Percentiles rank a stretch among this genome's conserved stretches.
These are phyloP conservation scores for Gila orcuttii DNA, from an alignment of 2,113 vertebrate genomes.

Conservation along the genomic window DNA sequence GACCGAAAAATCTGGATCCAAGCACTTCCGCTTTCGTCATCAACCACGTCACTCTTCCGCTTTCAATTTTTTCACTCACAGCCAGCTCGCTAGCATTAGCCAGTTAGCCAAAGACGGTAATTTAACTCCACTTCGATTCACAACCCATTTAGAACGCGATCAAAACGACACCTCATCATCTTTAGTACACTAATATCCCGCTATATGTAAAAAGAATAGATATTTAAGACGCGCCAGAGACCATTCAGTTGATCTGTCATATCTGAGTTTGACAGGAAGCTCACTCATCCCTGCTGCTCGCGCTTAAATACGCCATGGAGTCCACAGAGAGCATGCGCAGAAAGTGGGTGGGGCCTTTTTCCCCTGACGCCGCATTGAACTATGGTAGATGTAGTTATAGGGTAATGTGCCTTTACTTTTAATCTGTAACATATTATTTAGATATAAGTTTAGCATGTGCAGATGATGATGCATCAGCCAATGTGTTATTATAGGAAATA, in stretches of 20 bases:
- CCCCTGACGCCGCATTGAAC: background rate
- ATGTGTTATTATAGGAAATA: too few species aligned
- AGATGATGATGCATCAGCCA: too few species aligned
- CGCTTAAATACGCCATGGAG: slow-evolving; percentile 61
- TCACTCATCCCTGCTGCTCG: slow-evolving; percentile 40
- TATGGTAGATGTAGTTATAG: background rate
- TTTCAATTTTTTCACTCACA: slow-evolving; percentile 24
- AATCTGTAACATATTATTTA: too few species aligned
- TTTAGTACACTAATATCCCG: background rate
- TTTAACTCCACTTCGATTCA: background rate
- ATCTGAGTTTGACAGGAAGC: slow-evolving; percentile 19
- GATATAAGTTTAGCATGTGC: too few species aligned
- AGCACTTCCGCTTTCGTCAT: slow-evolving; percentile 52
- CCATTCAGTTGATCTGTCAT: background rate
- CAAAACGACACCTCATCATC: background rate
- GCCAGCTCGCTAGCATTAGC: slow-evolving; percentile 38
- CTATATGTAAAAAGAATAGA: background rate
- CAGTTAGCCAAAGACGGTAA: slow-evolving; percentile 21
- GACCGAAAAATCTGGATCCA: slow-evolving; percentile 30
- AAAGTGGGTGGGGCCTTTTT: slow-evolving; percentile 48
- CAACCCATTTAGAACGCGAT: slow-evolving; percentile 7
- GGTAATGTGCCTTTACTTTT: too few species aligned
- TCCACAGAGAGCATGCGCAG: slow-evolving; percentile 64
- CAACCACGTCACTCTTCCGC: slow-evolving; percentile 54
- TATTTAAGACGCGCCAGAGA: background rate